Base-by-base conservation (phyloP, 2,113 vertebrate genomes). In the Megatriorchis doriae region DNA sequence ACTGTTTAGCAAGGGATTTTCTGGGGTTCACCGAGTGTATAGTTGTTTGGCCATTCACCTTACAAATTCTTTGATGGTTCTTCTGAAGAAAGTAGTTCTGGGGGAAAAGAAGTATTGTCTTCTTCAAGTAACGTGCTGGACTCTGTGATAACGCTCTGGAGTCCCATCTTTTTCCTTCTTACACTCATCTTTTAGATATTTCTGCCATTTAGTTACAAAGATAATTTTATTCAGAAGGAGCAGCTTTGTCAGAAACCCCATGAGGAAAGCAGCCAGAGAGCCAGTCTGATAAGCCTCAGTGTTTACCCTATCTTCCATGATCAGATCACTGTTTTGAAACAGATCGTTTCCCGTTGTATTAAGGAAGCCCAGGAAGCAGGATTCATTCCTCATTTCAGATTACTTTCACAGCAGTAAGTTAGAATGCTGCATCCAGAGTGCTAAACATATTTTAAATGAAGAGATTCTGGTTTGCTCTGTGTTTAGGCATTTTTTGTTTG, bases 101-200 rank as follows among this genome's bases (percentile, higher is more conserved):
- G 36, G 26, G 27, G 23, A 22, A 59, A 45, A 53, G 13, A 36
- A 32, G 18, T 11, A 5, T 34, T n/a, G 0, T 20, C 17, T 77
- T 45, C n/a, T 77, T 50, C 20, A 18, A 22, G 16, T 13, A 20
- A 21, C 32, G 23, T 10, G 2, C 7, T 34, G 31, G 13, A 25
- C 17, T 62, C 42, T 7, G 4, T 27, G 18, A 19, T 52, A 48
- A 27, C 31, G 9, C 16, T 42, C 1, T 0, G 0, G 0, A 19
- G 10, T 31, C n/a, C 19, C 14, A 32, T 19, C 5, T 4, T 42
- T 67, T 29, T 73, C 21, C 29, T 65, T 47, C 36, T 70, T 62
- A 4, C 9, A 53, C 11, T 31, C 29, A 47, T 11, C 23, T 72
- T 73, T 53, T 42, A 63, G 42, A 42, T 62, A 42, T 17, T 42